Percentiles rank a stretch among this genome's conserved stretches.
Evolutionary conservation across 2,113 vertebrate species (phyloP).

Genomic region (Rutilus rutilus): DNA sequence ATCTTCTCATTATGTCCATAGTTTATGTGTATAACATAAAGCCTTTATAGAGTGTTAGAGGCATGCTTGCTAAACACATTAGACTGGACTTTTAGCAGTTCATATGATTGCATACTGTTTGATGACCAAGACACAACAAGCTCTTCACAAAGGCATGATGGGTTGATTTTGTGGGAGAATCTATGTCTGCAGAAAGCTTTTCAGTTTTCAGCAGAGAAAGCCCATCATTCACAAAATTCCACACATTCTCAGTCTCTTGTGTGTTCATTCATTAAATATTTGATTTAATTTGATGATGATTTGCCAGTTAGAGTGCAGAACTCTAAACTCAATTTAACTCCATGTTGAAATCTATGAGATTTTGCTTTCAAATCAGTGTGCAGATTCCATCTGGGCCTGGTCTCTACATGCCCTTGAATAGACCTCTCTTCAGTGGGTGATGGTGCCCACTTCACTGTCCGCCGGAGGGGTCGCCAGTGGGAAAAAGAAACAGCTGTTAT

Average conservation of each 20-base stretch:
- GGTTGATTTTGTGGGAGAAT: not conserved
- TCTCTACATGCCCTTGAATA: slow-evolving; percentile 13
- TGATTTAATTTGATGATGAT: not conserved
- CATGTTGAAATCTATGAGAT: not conserved
- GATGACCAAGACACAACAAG: not conserved
- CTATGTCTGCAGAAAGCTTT: not conserved
- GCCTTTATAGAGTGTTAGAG: not conserved
- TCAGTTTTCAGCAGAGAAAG: not conserved
- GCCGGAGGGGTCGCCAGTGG: slow-evolving; percentile 31
- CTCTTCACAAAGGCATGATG: not conserved
- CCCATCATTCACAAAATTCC: not conserved
- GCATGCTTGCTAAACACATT: not conserved
- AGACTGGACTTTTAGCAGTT: not conserved
- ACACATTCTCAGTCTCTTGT: not conserved
- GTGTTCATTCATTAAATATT: not conserved
- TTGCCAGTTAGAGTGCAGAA: slow-evolving; percentile 4
- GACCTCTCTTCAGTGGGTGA: slow-evolving; percentile 19
- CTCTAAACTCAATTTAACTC: not conserved
- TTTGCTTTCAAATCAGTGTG: not conserved
- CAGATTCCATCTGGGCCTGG: not conserved
- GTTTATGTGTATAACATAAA: not conserved
- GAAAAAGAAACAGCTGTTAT: slow-evolving; percentile 59
- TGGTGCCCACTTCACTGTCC: not conserved
- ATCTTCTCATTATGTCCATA: not conserved
- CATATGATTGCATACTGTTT: not conserved